Conservation (phyloP, 1,140 invertebrate genomes). For the Drosophila burlai region DNA sequence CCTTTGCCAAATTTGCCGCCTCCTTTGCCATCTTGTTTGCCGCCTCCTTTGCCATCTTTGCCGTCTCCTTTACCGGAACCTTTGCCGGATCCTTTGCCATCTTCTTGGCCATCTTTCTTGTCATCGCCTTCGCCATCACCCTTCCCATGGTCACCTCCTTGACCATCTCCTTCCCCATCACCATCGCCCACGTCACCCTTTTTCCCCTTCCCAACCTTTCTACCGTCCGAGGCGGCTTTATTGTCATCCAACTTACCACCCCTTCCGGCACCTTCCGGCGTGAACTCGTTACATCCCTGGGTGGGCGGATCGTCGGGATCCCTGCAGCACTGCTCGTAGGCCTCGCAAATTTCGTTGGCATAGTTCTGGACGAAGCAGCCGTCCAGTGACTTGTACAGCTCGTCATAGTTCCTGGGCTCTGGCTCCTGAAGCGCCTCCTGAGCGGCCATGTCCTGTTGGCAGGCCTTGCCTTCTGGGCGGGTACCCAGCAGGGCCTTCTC, state of each 20-base stretch:
- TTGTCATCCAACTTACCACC: slow-evolving; percentile 11
- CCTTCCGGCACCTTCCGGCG: background rate
- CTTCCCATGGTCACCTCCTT: background rate
- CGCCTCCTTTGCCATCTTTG: background rate
- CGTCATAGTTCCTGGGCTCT: slow-evolving; percentile 64
- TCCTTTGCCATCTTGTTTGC: background rate
- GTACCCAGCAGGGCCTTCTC: background rate
- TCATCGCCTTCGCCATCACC: background rate
- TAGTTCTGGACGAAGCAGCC: slow-evolving; percentile 39
- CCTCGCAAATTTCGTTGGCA: slow-evolving; percentile 1
- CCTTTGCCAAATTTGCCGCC: background rate
- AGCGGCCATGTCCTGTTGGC: background rate
- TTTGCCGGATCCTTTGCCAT: background rate
- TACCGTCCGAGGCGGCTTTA: background rate
- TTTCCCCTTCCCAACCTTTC: background rate
- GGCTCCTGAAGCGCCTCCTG: background rate
- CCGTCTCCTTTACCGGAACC: background rate
- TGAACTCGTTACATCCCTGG: slow-evolving; percentile 29
- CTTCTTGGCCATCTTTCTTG: background rate
- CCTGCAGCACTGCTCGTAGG: slow-evolving; percentile 42
- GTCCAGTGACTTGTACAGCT: slow-evolving; percentile 47
- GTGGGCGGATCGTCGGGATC: background rate
- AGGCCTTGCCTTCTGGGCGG: background rate
- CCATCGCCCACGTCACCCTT: slow-evolving; percentile 3
- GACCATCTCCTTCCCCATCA: background rate